Evolutionary conservation across 2,113 vertebrate genomes (phyloP).

Genomic region (Epinephelus fuscoguttatus): DNA sequence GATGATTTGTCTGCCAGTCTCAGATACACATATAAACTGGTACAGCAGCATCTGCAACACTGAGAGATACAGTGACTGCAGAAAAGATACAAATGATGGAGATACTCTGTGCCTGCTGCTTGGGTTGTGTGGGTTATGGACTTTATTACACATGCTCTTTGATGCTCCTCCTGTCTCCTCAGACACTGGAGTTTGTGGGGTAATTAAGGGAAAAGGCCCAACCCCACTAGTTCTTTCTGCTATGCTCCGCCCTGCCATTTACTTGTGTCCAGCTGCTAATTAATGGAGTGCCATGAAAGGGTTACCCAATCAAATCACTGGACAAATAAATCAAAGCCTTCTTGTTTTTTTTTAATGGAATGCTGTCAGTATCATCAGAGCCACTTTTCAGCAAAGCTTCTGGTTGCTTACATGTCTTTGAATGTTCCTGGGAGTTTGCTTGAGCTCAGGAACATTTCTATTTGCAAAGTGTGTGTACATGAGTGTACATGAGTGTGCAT

Average conservation of each 20-base stretch:
- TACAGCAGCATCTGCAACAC: neutral
- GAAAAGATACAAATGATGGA: constrained; percentile 35
- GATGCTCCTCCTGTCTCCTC: constrained; percentile 51
- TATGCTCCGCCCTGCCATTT: constrained; percentile 59
- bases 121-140: constrained; percentile 9
- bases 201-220: constrained; percentile 77
- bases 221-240: constrained; percentile 24
- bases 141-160: constrained; percentile 69
- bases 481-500: neutral
- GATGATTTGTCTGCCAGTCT: neutral
- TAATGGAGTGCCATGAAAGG: constrained; percentile 78
- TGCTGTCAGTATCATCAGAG: constrained; percentile 14
- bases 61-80: neutral
- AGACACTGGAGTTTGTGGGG: constrained; percentile 36
- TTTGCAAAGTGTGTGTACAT: neutral
- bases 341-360: constrained; percentile 2
- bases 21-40: neutral
- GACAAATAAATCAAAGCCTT: constrained; percentile 77
- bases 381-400: constrained; percentile 14
- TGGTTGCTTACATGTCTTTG: constrained; percentile 15
- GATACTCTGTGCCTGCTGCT: constrained; percentile 6
- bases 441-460: neutral
- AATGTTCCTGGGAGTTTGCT: neutral
- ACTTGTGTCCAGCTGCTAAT: constrained; percentile 74
- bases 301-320: constrained; percentile 72